Evolutionary conservation across 2,797 vertebrate genomes (phyloP).

Genomic region (Scomberomorus guttatus): DNA sequence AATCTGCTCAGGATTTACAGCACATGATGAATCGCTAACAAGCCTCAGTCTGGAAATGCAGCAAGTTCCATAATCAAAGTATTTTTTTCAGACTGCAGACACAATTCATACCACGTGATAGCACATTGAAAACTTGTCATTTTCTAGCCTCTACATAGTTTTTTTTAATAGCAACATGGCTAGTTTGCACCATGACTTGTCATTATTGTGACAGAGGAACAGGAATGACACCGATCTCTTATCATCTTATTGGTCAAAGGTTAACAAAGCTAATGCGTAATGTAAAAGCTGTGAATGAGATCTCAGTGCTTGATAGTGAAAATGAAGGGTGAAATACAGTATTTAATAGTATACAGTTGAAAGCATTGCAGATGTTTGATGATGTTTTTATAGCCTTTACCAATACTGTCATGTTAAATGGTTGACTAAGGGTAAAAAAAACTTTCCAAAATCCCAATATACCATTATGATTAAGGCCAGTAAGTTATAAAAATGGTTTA

Average conservation of each 20-base stretch:
- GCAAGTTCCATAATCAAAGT: not conserved
- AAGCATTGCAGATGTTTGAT: not conserved
- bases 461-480: no score
- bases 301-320: slow-evolving; percentile 10
- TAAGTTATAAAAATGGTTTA: not conserved
- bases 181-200: not conserved
- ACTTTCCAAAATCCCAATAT: not conserved
- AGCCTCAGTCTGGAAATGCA: slow-evolving; percentile 1
- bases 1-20: slow-evolving; percentile 16
- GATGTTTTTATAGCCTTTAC: not conserved
- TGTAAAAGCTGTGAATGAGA: not conserved
- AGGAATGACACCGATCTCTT: not conserved
- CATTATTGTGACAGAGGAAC: not conserved
- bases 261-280: slow-evolving; percentile 18
- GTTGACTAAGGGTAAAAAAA: not conserved
- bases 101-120: not conserved
- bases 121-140: not conserved
- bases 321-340: not conserved
- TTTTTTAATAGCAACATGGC: not conserved
- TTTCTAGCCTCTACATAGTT: not conserved
- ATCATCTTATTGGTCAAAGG: slow-evolving; percentile 24
- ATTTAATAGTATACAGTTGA: not conserved
- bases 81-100: not conserved
- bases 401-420: not conserved
- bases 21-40: not conserved